Conservation (phyloP, 2,113 vertebrate genomes). For the Ascaphus truei region DNA sequence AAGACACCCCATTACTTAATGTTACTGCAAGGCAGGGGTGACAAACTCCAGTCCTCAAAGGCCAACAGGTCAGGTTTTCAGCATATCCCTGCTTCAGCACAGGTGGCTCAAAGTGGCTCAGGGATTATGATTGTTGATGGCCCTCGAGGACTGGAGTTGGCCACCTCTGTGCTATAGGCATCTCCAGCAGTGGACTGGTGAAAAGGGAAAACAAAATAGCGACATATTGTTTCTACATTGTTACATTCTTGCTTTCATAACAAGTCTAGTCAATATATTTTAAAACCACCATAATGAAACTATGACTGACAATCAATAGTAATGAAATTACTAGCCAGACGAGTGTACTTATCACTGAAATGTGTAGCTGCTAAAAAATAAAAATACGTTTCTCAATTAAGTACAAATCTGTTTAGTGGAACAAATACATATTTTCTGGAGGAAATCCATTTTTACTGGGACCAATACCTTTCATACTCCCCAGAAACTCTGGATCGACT, state of each 20-base stretch:
- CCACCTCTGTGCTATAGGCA: no score
- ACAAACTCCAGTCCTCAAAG: no score
- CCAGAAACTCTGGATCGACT: constrained; percentile 32
- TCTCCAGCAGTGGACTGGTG: no score
- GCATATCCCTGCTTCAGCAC: no score
- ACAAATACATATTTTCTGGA: constrained; percentile 51
- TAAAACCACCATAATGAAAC: constrained; percentile 40
- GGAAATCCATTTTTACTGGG: constrained; percentile 56
- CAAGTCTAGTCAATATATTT: constrained; percentile 34
- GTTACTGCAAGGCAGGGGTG: no score
- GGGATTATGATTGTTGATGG: no score
- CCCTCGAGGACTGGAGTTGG: no score
- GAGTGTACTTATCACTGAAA: constrained; percentile 46
- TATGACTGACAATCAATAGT: constrained; percentile 29
- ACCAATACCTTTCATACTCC: constrained; percentile 48
- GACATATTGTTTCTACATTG: constrained; percentile 6
- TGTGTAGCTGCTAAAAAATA: constrained; percentile 34
- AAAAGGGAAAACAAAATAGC: no score
- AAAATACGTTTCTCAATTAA: constrained; percentile 45
- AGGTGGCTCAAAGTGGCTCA: no score
- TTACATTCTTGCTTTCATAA: constrained; percentile 4
- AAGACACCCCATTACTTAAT: no score
- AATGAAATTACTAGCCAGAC: constrained; percentile 32
- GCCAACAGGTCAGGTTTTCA: no score
- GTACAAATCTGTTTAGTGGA: constrained; percentile 46